Evolutionary conservation across 2,797 vertebrate genomes (phyloP).

Genomic region (Ispidina picta): DNA sequence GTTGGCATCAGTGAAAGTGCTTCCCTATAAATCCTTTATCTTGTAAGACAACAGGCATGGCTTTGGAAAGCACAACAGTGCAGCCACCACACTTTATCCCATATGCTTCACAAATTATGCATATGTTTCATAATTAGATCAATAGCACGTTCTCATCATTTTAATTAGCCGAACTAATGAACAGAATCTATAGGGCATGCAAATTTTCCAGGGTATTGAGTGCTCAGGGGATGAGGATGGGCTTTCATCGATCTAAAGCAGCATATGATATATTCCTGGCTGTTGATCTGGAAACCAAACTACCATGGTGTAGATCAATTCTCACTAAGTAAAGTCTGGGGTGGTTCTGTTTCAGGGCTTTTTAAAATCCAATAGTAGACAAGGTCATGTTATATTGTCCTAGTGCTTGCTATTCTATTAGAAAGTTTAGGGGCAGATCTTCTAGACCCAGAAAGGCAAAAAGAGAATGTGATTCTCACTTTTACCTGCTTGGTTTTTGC

Average conservation of each 20-base stretch:
- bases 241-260: constrained; percentile 78
- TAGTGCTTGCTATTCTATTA: constrained; percentile 37
- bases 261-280: constrained; percentile 74
- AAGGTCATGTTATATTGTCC: constrained; percentile 72
- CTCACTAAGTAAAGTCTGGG: constrained; percentile 67
- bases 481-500: background rate
- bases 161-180: constrained; percentile 59
- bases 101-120: background rate
- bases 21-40: background rate
- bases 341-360: constrained; percentile 62
- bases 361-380: constrained; percentile 65
- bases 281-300: constrained; percentile 74
- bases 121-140: constrained; percentile 39
- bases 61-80: background rate
- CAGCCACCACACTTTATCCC: background rate
- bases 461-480: background rate
- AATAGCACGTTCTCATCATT: constrained; percentile 22
- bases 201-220: constrained; percentile 53
- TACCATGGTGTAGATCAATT: constrained; percentile 80
- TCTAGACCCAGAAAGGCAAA: background rate
- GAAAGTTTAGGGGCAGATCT: background rate
- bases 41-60: background rate
- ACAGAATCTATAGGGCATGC: constrained; percentile 42
- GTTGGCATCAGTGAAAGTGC: background rate
- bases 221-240: constrained; percentile 18